Base-by-base conservation (phyloP, 2,888 invertebrate genomes). In the Meiosimyza decipiens region DNA sequence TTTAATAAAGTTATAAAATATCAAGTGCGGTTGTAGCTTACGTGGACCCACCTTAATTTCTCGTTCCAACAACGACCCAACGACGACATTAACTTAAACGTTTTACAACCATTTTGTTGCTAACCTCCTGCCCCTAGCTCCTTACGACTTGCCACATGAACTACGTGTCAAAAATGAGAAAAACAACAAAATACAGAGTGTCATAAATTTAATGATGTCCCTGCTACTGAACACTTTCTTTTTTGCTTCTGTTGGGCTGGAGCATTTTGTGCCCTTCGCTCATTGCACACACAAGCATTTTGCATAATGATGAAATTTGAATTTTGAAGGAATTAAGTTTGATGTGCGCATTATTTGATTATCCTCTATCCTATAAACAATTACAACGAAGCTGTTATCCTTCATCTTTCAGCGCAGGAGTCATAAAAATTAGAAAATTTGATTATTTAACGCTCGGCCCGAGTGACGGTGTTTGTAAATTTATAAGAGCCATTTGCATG, bases 371-470 rank as follows among this genome's bases (percentile, higher is more conserved):
- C 75, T 60, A 71, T 71, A 75, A 73, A 75, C 76, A 76, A 76
- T 76, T 75, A 76, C 72, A 75, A 9, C 40, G 40, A 40, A 22
- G 50, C 49, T 59, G 40, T 40, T 40, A 40, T 52, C 51, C 60
- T 51, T 60, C 63, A 73, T 64, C 74, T 81, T 79, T 74, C 71
- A 82, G 40, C 40, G 9, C 40, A 40, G 40, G 83, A 80, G 77
- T 77, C 79, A 77, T 83, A 83, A 83, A 83, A 83, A 83, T 83
- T 83, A 83, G 81, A 82, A 83, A 83, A 83, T 83, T 83, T 83
- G 82, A 83, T 84, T 82, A 82, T 82, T 81, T 80, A 77, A 77
- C 75, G 50, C 67, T 15, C 64, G 57, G 7, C 40, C 40, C 40
- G 40, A 40, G 9, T 40, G 40, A 40, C 9, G 40, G 40, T 6